Base-by-base conservation (phyloP, 2,888 invertebrate genomes). In the Andrena dorsata region DNA sequence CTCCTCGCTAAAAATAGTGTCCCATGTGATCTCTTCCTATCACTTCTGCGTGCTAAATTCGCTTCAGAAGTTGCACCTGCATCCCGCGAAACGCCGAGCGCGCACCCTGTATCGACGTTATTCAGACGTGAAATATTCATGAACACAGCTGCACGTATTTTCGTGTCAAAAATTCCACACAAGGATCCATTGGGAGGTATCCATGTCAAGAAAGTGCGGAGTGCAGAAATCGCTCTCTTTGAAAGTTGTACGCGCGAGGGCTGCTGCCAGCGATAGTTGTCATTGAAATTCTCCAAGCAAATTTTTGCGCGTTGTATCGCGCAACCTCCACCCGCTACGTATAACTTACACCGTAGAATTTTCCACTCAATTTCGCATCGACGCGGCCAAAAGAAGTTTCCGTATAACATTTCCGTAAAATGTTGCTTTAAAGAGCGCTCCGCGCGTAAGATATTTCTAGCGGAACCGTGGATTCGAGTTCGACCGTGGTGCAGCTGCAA, bases 231-330 rank as follows among this genome's bases (percentile, higher is more conserved):
- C 80, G 68, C 49, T 64, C 70, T 35, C 80, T 81, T 80, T 71
- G 61, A 81, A 81, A 64, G 49, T 72, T 63, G 32, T 20, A 23
- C 72, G 5, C 51, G 28, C 41, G 65, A 53, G 20, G 30, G 41
- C 51, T 13, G 41, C 41, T 20, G 20, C 2, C 64, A 20, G 32
- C 53, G 64, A 26, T n/a, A 13, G 16, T 20, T 47, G 66, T 69
- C 64, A 80, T 80, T 81, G 80, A 80, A 80, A 80, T 80, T 73
- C 80, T 53, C 16, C 13, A 10, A 26, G 32, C 26, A 68, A 80
- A 81, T 81, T 81, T 80, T 81, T 35, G 71, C 68, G 53, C 58
- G 51, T 58, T 30, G 30, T 68, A 69, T 51, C 47, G 73, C 69
- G 64, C 64, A 56, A 58, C 41, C 13, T 23, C 8, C 53, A 2